Conservation (phyloP, 2,113 vertebrate genomes). For the Theristicus caerulescens region DNA sequence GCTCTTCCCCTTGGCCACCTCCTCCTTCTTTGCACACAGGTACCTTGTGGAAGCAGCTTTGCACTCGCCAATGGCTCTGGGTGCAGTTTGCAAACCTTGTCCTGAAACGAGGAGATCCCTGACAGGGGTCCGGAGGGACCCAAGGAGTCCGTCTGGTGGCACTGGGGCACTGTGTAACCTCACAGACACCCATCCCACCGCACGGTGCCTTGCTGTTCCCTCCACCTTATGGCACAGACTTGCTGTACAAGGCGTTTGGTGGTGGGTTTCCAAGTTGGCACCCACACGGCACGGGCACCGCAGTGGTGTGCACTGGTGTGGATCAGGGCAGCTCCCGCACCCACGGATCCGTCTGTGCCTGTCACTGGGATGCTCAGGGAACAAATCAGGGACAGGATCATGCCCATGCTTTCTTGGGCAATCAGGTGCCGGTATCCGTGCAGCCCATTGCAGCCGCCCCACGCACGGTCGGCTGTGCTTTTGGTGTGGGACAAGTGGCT, state of each 20-base stretch:
- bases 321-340: neutral
- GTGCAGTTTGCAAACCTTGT: neutral
- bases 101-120: neutral
- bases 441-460: neutral
- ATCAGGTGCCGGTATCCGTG: rapidly evolving
- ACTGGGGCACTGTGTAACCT: neutral
- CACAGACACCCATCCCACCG: neutral
- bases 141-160: neutral
- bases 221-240: neutral
- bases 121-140: neutral
- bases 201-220: neutral
- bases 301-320: rapidly evolving
- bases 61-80: rapidly evolving
- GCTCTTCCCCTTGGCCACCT: slow-evolving; percentile 81
- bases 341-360: neutral
- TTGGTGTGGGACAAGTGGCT: neutral
- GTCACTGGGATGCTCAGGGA: neutral
- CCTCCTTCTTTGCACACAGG: slow-evolving; percentile 84
- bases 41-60: neutral
- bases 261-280: neutral
- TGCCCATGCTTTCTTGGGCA: rapidly evolving
- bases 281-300: rapidly evolving
- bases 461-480: rapidly evolving
- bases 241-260: neutral
- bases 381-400: rapidly evolving